Base-by-base conservation (phyloP, 2,113 vertebrate species). In the Periophthalmus modestus region DNA sequence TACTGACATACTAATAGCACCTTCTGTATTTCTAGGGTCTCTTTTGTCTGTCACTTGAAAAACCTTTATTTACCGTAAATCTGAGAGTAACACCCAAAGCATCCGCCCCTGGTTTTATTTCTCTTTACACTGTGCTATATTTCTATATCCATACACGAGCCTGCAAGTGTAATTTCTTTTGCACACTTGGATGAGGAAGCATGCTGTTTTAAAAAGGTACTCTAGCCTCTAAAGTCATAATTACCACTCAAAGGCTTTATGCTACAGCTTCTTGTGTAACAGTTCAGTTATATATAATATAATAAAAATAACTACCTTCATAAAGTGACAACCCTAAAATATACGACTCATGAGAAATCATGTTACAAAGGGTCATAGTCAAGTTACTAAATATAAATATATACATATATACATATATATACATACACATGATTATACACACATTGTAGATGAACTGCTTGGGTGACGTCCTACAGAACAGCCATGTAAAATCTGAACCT, bases 1-100 rank as follows among this genome's bases (percentile, higher is more conserved):
- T n/a, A n/a, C n/a, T n/a, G n/a, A 88, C 88, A 92, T 86, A 87
- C 80, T 89, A 89, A 89, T 89, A 85, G 89, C 87, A 89, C 82
- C 84, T 82, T 88, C 78, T 58, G 80, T 78, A 79, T 79, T 83
- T 76, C 83, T 69, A 77, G 78, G 72, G 82, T 85, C 78, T 72
- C 62, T 90, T 82, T 81, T 80, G 79, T 82, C 78, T 79, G 87
- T 81, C 75, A 62, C 87, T 85, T 85, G 82, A 82, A 85, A 87
- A 92, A 92, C 85, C 81, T 88, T 87, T 87, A 74, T 82, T 87
- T 59, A 61, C 72, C 33, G 13, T 87, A 85, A 85, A 69, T 78
- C 85, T 88, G 83, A 85, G 86, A 85, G 78, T 87, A 85, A 54
- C 72, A 57, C 55, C 74, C 78, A 71, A 86, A 87, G 80, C 65